phyloP scores from a whole-genome alignment of 2,113 vertebrate species.

The Caranx melampygus region DNA sequence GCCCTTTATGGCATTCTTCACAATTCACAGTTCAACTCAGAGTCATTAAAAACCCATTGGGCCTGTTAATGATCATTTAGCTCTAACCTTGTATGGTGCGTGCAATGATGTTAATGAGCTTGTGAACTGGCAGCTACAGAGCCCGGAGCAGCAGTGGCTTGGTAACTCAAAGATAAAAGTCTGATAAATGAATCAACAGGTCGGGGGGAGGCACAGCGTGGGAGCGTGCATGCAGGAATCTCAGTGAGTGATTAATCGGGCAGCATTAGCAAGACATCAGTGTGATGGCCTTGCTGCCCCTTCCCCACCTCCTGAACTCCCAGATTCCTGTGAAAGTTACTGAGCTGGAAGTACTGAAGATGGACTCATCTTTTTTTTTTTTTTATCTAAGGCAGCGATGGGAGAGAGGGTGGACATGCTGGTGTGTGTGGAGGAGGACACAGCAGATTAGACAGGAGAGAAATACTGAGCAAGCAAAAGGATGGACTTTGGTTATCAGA shows the following conservation, averaged over 20 bases:
- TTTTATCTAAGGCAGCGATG: neutral
- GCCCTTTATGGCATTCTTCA: constrained; percentile 12
- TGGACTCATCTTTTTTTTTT: neutral
- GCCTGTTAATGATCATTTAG: constrained; percentile 23
- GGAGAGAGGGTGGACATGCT: constrained; percentile 5
- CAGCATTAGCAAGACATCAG: constrained; percentile 19
- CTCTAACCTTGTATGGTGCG: constrained; percentile 41
- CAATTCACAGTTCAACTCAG: constrained; percentile 13
- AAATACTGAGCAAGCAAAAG: constrained; percentile 2
- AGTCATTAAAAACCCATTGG: constrained; percentile 61
- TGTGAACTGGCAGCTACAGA: constrained; percentile 38
- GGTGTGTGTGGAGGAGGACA: neutral
- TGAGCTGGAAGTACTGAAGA: constrained; percentile 39
- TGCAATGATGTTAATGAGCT: constrained; percentile 46
- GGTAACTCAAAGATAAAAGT: constrained; percentile 10
- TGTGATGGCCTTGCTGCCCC: neutral
- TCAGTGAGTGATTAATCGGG: constrained; percentile 41
- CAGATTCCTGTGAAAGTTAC: constrained; percentile 29
- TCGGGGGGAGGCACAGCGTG: neutral
- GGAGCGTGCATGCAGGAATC: constrained; percentile 25
- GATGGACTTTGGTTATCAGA: neutral
- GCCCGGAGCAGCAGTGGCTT: constrained; percentile 15
- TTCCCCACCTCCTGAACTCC: constrained; percentile 19
- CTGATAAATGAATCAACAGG: constrained; percentile 57
- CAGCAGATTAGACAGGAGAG: neutral